phyloP scores from a whole-genome alignment of 2,797 vertebrate species.

The Ciconia nigra region DNA sequence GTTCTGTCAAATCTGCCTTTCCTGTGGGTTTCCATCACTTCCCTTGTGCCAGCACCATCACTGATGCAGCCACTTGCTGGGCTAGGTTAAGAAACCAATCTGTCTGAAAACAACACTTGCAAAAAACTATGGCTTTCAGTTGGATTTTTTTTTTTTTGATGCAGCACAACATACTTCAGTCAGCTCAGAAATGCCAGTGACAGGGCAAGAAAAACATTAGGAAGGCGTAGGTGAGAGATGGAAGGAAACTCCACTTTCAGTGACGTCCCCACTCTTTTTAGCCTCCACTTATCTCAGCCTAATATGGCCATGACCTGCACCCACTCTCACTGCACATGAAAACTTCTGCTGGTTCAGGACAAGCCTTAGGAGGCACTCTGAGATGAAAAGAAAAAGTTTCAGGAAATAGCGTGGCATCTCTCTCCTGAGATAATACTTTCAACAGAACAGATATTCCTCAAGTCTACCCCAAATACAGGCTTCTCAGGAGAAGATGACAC shows the following conservation, averaged over 20 bases:
- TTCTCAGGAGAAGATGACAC: neutral
- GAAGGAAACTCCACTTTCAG: neutral
- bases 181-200: neutral
- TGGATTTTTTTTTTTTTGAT: neutral
- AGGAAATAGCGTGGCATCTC: neutral
- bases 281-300: neutral
- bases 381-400: neutral
- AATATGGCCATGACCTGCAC: neutral
- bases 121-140: neutral
- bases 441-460: neutral
- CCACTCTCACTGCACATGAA: neutral
- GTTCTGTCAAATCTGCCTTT: neutral
- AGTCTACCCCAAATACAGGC: neutral
- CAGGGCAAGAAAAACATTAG: neutral
- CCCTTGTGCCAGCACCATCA: neutral
- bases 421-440: neutral
- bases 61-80: neutral
- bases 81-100: neutral
- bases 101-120: neutral
- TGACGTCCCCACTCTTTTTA: neutral
- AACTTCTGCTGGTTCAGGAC: neutral
- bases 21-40: neutral
- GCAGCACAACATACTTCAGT: neutral
- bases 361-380: neutral
- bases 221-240: neutral